Percentiles rank a stretch among this genome's conserved stretches.
These are phyloP conservation scores for Cyclopterus lumpus DNA, from an alignment of 2,797 vertebrate genomes.

Conservation along the genomic window DNA sequence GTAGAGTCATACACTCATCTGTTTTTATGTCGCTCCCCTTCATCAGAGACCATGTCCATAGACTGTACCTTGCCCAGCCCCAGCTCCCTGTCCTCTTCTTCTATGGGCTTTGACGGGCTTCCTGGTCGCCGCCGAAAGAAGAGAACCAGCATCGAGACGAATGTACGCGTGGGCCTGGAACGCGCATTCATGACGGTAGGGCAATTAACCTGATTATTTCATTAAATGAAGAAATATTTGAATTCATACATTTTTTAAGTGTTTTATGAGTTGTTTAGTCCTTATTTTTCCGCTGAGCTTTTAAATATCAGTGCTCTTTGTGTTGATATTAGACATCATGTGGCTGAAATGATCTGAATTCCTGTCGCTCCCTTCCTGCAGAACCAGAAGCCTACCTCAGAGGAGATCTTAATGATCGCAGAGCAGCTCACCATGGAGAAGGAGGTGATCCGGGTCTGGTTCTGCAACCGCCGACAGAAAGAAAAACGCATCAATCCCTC, in stretches of 20 bases:
- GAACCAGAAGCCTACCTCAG: conserved; percentile 98
- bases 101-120: conserved; percentile 89
- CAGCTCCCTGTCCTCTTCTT: conserved; percentile 89
- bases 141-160: conserved; percentile 96
- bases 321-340: neutral
- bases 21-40: conserved; percentile 12
- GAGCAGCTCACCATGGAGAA: conserved; percentile 96
- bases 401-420: conserved; percentile 92
- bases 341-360: neutral
- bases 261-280: neutral
- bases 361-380: conserved; percentile 49
- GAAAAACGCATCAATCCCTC: conserved; percentile 94
- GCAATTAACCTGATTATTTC: neutral
- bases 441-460: conserved; percentile 96
- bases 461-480: conserved; percentile 95
- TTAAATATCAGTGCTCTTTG: neutral
- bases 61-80: conserved; percentile 92
- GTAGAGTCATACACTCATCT: neutral
- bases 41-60: conserved; percentile 92
- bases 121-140: conserved; percentile 93
- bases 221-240: neutral
- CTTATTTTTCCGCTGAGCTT: neutral
- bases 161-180: conserved; percentile 93
- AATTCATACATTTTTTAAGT: neutral
- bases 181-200: conserved; percentile 92